phyloP scores from a whole-genome alignment of 2,888 invertebrate genomes.

The Trachelus iudaicus region DNA sequence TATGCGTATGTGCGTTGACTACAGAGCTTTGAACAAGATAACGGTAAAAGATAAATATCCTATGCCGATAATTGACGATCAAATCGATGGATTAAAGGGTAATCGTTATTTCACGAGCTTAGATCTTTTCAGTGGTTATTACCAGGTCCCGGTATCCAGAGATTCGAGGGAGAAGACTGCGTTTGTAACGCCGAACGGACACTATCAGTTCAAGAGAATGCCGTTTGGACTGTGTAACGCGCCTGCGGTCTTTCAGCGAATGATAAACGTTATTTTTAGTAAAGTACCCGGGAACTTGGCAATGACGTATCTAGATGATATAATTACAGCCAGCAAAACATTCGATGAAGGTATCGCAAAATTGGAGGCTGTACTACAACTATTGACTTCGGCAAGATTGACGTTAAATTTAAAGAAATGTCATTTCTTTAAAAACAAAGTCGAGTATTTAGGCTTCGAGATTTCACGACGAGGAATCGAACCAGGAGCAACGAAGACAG shows the following conservation, averaged over 20 bases:
- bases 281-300: constrained; percentile 24
- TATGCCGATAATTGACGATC: constrained; percentile 55
- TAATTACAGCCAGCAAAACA: constrained; percentile 32
- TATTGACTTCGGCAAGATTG: constrained; percentile 30
- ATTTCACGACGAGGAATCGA: constrained; percentile 32
- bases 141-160: constrained; percentile 53
- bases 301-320: constrained; percentile 38
- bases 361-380: constrained; percentile 30
- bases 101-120: constrained; percentile 44
- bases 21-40: constrained; percentile 40
- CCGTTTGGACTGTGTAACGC: constrained; percentile 60
- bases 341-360: constrained; percentile 31
- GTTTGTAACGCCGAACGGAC: too few species aligned
- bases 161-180: too few species aligned
- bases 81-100: constrained; percentile 45
- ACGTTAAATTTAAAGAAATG: constrained; percentile 45
- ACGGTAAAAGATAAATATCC: constrained; percentile 51
- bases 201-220: constrained; percentile 56
- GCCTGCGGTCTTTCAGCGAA: constrained; percentile 53
- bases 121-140: constrained; percentile 49
- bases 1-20: constrained; percentile 41
- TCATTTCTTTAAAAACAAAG: constrained; percentile 25
- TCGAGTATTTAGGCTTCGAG: constrained; percentile 45
- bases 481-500: constrained; percentile 33
- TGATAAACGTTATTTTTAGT: constrained; percentile 45